phyloP scores from a whole-genome alignment of 2,888 invertebrate species.

The Polydrusus pterygomalis region DNA sequence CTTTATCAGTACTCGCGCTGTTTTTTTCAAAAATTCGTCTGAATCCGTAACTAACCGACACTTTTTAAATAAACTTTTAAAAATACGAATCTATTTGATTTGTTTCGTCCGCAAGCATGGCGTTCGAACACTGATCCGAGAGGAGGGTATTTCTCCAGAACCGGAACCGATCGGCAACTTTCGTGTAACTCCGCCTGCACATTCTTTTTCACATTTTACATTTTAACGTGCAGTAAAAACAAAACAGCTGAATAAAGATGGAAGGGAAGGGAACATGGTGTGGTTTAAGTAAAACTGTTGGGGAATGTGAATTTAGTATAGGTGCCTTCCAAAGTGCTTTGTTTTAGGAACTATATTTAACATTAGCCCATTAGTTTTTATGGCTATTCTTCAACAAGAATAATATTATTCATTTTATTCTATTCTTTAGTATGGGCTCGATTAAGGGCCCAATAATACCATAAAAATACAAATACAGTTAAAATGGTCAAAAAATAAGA shows the following conservation, averaged over 20 bases:
- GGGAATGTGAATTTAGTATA: slow-evolving; percentile 21
- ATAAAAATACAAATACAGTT: too few species aligned
- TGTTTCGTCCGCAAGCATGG: slow-evolving; percentile 47
- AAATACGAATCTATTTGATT: slow-evolving; percentile 25
- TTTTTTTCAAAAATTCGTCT: slow-evolving; percentile 26
- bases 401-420: too few species aligned
- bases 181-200: slow-evolving; percentile 54
- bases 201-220: slow-evolving; percentile 47
- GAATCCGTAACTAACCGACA: slow-evolving; percentile 21
- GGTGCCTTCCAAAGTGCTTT: not conserved
- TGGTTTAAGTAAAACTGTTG: slow-evolving; percentile 32
- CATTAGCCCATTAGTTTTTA: too few species aligned
- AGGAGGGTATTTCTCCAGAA: slow-evolving; percentile 54
- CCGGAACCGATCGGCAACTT: slow-evolving; percentile 50
- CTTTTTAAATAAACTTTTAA: slow-evolving; percentile 17
- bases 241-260: slow-evolving; percentile 50
- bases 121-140: slow-evolving; percentile 55
- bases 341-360: slow-evolving; percentile 19
- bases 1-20: slow-evolving; percentile 26
- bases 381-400: too few species aligned
- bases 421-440: too few species aligned
- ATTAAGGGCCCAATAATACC: too few species aligned
- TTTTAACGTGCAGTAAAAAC: slow-evolving; percentile 49
- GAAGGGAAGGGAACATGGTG: slow-evolving; percentile 41
- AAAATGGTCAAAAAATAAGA: too few species aligned